Conservation (phyloP, 1,140 invertebrate genomes). For the Periplaneta americana region DNA sequence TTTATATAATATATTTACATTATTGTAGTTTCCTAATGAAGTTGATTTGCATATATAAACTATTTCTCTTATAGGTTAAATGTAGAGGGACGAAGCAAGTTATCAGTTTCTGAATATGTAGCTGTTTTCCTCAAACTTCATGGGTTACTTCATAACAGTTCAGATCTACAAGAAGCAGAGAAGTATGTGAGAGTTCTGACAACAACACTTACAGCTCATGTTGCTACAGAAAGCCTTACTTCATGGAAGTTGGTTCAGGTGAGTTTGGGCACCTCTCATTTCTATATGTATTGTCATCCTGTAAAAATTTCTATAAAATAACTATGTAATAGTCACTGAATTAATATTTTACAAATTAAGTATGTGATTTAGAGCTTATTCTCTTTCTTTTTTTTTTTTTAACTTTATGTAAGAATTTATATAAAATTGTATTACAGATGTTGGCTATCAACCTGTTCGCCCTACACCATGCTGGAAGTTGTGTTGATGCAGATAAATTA, state of each 20-base stretch:
- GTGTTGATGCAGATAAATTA: constrained; percentile 14
- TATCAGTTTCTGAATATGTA: constrained; percentile 62
- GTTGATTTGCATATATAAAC: constrained; percentile 14
- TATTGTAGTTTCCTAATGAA: neutral
- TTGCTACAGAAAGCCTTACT: constrained; percentile 71
- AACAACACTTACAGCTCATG: constrained; percentile 62
- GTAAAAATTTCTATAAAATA: too few relatives aligned
- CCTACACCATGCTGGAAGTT: constrained; percentile 52
- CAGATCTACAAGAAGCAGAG: constrained; percentile 50
- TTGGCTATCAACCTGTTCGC: constrained; percentile 69
- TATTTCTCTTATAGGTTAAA: constrained; percentile 35
- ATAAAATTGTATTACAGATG: too few relatives aligned
- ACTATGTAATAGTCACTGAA: too few relatives aligned
- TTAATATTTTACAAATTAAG: too few relatives aligned
- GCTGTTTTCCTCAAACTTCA: constrained; percentile 62
- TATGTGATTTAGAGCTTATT: too few relatives aligned
- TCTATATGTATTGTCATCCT: too few relatives aligned
- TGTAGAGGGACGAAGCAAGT: constrained; percentile 48
- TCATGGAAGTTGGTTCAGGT: constrained; percentile 63
- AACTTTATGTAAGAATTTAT: too few relatives aligned
- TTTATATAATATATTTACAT: neutral
- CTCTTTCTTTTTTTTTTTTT: neutral
- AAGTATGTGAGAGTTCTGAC: constrained; percentile 54
- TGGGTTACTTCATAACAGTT: constrained; percentile 51
- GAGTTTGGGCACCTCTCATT: too few relatives aligned